Conservation (phyloP, 2,888 invertebrate genomes). For the Drosophila peninsularis region DNA sequence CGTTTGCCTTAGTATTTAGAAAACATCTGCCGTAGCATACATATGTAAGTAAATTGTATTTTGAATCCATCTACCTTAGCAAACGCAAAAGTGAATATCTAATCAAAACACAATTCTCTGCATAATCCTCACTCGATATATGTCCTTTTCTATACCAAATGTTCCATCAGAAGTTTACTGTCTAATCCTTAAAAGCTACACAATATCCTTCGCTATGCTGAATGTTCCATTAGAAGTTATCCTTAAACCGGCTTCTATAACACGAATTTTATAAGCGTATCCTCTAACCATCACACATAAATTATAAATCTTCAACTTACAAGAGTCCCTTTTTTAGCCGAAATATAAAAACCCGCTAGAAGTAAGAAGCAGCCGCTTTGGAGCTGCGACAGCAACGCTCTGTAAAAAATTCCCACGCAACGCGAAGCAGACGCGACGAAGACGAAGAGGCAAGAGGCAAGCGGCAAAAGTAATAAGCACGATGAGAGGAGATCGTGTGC, state of each 20-base stretch:
- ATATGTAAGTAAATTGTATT: neutral
- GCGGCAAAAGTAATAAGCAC: slow-evolving; percentile 51
- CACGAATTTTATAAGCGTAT: neutral
- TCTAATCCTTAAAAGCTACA: too few species aligned
- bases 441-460: slow-evolving; percentile 27
- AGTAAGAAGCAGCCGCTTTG: slow-evolving; percentile 31
- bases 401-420: slow-evolving; percentile 64
- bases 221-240: neutral
- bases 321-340: slow-evolving; percentile 19
- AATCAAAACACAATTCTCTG: neutral
- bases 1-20: neutral
- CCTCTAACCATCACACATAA: neutral
- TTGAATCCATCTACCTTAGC: neutral
- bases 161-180: neutral
- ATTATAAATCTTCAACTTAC: slow-evolving; percentile 26
- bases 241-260: neutral
- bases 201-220: neutral
- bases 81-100: neutral
- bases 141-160: neutral
- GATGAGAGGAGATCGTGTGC: slow-evolving; percentile 60
- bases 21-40: neutral
- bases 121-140: too few species aligned
- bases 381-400: slow-evolving; percentile 44
- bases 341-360: slow-evolving; percentile 26
- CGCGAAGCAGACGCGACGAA: slow-evolving; percentile 38